Conservation (phyloP, 2,113 vertebrate species). For the Apus apus region DNA sequence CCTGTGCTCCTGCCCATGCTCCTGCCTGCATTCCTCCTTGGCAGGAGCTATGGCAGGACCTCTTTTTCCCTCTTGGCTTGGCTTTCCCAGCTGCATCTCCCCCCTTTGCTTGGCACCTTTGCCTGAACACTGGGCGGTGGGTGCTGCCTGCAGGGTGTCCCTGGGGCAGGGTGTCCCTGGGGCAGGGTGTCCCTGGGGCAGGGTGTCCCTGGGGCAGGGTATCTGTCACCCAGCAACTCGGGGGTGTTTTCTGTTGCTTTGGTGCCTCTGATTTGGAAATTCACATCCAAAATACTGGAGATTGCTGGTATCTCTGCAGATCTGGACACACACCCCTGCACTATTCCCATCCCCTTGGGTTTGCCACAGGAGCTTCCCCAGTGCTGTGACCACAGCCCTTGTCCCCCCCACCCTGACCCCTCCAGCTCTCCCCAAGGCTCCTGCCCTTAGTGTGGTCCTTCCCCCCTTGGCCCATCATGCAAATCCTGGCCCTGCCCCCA, state of each 20-base stretch:
- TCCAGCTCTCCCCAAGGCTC: not conserved
- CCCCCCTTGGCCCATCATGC: not conserved
- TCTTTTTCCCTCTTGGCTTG: not conserved
- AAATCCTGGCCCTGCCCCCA: not conserved
- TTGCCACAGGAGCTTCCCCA: not conserved
- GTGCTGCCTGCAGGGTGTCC: not conserved
- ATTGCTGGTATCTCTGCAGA: not conserved
- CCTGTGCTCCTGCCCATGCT: not conserved
- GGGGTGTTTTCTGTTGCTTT: not conserved
- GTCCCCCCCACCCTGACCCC: too few relatives aligned
- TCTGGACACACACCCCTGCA: not conserved
- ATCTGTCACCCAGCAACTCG: not conserved
- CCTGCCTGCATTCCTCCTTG: not conserved
- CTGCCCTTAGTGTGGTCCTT: not conserved
- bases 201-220: not conserved
- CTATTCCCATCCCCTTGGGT: not conserved
- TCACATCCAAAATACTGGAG: not conserved
- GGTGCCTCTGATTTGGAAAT: not conserved
- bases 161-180: fast-evolving
- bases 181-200: not conserved
- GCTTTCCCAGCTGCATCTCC: not conserved
- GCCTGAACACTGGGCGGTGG: fast-evolving
- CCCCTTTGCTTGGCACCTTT: fast-evolving
- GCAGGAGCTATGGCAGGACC: too few relatives aligned
- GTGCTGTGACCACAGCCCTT: not conserved